A percentile compares a stretch with the other conserved stretches of the same genome.
Evolutionary conservation across 2,113 vertebrate species (phyloP).

Genomic region (Indicator indicator): DNA sequence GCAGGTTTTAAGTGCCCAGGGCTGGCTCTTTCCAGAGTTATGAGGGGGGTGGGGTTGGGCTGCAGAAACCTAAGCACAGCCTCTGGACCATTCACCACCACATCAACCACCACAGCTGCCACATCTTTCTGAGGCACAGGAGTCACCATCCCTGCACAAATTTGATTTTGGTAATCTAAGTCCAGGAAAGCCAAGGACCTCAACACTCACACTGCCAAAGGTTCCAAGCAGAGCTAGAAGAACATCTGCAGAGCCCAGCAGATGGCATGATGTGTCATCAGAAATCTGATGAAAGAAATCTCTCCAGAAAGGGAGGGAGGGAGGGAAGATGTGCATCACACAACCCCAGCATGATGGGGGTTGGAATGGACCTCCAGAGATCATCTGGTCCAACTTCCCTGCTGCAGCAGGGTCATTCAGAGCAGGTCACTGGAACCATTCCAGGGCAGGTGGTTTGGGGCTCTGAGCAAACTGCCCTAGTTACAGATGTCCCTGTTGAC

Average conservation of each 20-base stretch:
- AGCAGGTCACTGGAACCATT: too few relatives aligned
- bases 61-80: neutral
- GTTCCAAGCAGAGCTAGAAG: neutral
- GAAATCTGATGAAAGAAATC: neutral
- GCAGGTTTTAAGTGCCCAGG: neutral
- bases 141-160: rapidly evolving
- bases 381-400: too few relatives aligned
- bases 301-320: neutral
- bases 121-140: neutral
- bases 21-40: neutral
- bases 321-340: neutral
- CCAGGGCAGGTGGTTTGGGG: too few relatives aligned
- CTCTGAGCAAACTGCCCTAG: too few relatives aligned
- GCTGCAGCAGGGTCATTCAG: too few relatives aligned
- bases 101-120: rapidly evolving
- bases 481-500: too few relatives aligned
- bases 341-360: too few relatives aligned
- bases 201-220: rapidly evolving
- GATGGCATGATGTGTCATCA: rapidly evolving
- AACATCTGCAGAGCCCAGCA: rapidly evolving
- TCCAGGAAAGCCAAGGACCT: neutral
- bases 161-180: neutral
- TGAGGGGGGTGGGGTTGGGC: rapidly evolving
- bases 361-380: too few relatives aligned
- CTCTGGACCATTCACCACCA: rapidly evolving